phyloP scores from a whole-genome alignment of 2,797 vertebrate species.

The Coreius guichenoti region DNA sequence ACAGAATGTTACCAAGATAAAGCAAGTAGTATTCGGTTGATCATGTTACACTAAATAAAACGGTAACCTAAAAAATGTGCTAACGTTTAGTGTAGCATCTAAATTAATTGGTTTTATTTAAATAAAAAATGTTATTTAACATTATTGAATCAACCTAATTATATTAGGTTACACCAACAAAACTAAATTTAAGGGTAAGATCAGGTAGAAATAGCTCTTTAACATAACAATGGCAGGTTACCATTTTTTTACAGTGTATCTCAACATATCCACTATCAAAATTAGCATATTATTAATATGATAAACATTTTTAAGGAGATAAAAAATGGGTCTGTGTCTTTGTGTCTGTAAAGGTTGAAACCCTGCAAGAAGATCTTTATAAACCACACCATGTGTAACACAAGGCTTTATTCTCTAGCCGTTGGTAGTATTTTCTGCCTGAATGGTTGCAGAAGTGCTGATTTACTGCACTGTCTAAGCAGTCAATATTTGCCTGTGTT shows the following conservation, averaged over 20 bases:
- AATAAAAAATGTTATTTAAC: not conserved
- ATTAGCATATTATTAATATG: not conserved
- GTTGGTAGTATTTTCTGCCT: conserved; percentile 49
- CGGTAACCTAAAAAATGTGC: not conserved
- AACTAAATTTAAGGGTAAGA: no score
- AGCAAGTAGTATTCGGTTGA: not conserved
- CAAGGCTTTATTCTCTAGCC: conserved; percentile 34
- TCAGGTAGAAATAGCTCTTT: no score
- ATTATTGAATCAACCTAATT: not conserved
- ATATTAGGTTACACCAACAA: no score
- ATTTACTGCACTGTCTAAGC: not conserved
- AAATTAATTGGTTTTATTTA: not conserved
- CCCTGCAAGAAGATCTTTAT: not conserved
- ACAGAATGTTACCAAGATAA: not conserved
- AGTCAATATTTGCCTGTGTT: not conserved
- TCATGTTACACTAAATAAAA: not conserved
- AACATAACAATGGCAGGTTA: no score
- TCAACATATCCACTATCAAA: no score
- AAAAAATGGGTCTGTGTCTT: not conserved
- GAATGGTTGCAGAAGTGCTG: conserved; percentile 32
- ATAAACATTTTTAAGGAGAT: not conserved
- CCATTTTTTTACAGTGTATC: no score
- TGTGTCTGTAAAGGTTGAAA: not conserved
- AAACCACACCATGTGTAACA: not conserved
- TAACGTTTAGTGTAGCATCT: not conserved